phyloP scores from a whole-genome alignment of 1,140 invertebrate species.

The Rhyzopertha dominica region DNA sequence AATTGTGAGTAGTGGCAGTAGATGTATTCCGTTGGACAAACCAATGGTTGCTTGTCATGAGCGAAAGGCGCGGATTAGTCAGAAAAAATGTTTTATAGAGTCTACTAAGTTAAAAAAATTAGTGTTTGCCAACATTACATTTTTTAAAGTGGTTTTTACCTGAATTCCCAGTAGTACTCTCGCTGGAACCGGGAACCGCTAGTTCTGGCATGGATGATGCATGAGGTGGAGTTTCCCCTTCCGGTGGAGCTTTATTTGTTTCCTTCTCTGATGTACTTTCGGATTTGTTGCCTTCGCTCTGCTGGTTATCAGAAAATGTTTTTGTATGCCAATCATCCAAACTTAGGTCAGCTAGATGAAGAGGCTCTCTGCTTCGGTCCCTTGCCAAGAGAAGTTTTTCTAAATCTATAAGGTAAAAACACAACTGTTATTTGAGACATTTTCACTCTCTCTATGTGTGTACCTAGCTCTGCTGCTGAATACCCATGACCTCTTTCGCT shows the following conservation, averaged over 20 bases:
- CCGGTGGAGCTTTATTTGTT: constrained; percentile 16
- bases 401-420: constrained; percentile 41
- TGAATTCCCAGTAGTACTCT: constrained; percentile 14
- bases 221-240: constrained; percentile 45
- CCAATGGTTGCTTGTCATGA: too few species aligned
- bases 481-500: constrained; percentile 32
- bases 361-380: constrained; percentile 54
- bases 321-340: constrained; percentile 47
- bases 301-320: constrained; percentile 32
- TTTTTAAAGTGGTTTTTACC: too few species aligned
- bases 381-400: constrained; percentile 53
- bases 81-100: too few species aligned
- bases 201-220: constrained; percentile 66
- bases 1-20: too few species aligned
- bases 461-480: too few species aligned
- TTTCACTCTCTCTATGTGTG: too few species aligned
- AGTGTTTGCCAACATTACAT: too few species aligned
- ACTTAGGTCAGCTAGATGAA: constrained; percentile 51
- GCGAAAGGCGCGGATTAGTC: too few species aligned
- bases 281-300: constrained; percentile 19
- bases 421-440: too few species aligned
- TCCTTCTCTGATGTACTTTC: constrained; percentile 22
- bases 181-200: constrained; percentile 37
- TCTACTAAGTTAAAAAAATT: too few species aligned
- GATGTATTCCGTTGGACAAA: too few species aligned